Evolutionary conservation across 2,113 vertebrate species (phyloP), one percentile per base, ranked within the genome.

Genomic region (Eidolon helvum): DNA sequence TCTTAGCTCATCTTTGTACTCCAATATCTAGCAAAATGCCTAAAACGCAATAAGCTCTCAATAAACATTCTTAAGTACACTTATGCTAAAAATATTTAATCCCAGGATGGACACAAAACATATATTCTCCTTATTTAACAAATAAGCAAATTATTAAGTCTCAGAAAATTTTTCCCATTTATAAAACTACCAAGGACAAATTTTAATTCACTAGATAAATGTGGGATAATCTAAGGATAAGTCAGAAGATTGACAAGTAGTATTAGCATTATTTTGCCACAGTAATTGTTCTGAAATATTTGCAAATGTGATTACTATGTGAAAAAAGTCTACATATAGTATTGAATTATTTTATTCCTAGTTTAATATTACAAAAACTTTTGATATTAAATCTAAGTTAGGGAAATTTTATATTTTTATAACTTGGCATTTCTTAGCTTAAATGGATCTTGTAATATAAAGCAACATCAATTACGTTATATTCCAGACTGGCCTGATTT

Each of bases 381-480:
- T 63, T 26, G 33, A 10, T 79, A 33, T 85, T 57, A 24, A 24
- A 45, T 94, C 55, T 75, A 69, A 88, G 12, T 38, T 68, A 68
- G 55, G 33, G 22, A 45, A 59, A 71, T 91, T 93, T 88, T 84
- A 72, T 80, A 40, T 84, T 95, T 74, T 94, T 89, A 22, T 91
- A 88, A 87, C 16, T 93, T 79, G 48, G n/a, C 14, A 15, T 90
- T 74, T 92, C 28, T 89, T 77, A 22, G 75, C 45, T 48, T 89
- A 80, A 75, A 78, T 85, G 3, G 21, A 35, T 50, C 18, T 48
- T 63, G 3, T 80, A 61, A 74, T 68, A 69, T 30, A 92, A 30
- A 78, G 15, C 33, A 72, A 18, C 21, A 9, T 66, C 45, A 84
- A 94, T 88, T 88, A 91, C 88, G 24, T 91, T 86, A 33, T 63